Percentiles rank a stretch among this genome's conserved stretches.
phyloP scores from a whole-genome alignment of 2,797 vertebrate genomes.

The Melanogrammus aeglefinus region DNA sequence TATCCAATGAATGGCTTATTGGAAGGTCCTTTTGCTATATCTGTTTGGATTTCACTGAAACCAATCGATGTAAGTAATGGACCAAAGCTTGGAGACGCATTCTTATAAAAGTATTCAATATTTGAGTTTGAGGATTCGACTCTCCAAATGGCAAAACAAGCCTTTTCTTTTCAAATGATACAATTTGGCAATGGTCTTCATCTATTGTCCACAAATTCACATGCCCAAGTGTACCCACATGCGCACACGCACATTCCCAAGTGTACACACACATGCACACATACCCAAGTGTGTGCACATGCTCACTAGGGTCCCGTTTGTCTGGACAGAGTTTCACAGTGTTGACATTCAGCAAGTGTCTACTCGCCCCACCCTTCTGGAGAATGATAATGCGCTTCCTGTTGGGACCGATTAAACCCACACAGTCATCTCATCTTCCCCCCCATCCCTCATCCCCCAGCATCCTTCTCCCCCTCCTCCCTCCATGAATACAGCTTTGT shows the following conservation, averaged over 20 bases:
- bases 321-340: slow-evolving; percentile 39
- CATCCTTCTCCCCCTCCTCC: not conserved
- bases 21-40: too few species aligned
- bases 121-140: too few species aligned
- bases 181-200: too few species aligned
- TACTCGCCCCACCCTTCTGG: slow-evolving; percentile 50
- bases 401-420: slow-evolving; percentile 16
- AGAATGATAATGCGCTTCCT: slow-evolving; percentile 69
- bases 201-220: not conserved
- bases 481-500: not conserved
- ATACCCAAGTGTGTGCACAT: not conserved
- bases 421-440: not conserved
- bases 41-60: too few species aligned
- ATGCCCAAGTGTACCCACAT: not conserved
- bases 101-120: not conserved
- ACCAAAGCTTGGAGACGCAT: not conserved
- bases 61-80: too few species aligned
- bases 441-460: not conserved
- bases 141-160: too few species aligned
- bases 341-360: slow-evolving; percentile 11
- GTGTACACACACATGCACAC: slow-evolving; percentile 10
- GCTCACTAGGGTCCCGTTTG: slow-evolving; percentile 24
- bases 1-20: too few species aligned
- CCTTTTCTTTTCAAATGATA: too few species aligned
- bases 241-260: not conserved